These are phyloP conservation scores for Diachasma alloeum DNA, from an alignment of 1,140 invertebrate genomes.

Conservation along the genomic window DNA sequence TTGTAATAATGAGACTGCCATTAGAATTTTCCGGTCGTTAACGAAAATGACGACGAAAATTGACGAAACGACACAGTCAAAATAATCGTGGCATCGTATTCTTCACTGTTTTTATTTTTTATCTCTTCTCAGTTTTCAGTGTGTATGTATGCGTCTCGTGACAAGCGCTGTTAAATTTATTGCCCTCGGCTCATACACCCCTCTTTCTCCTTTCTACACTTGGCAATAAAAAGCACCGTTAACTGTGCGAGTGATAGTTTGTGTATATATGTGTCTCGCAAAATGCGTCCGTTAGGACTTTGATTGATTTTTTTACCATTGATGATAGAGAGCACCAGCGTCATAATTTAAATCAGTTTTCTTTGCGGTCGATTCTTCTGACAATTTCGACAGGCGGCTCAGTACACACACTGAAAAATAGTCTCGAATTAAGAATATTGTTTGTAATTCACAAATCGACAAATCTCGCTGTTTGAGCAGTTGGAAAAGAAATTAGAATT, in stretches of 20 bases:
- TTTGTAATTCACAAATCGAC: not conserved
- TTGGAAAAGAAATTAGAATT: too few species aligned
- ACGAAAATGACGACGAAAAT: not conserved
- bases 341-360: not conserved
- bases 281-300: slow-evolving; percentile 3
- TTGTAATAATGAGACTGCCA: not conserved
- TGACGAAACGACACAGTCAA: slow-evolving; percentile 1
- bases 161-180: slow-evolving; percentile 14
- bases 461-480: too few species aligned
- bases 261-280: slow-evolving; percentile 3
- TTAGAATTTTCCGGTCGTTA: slow-evolving; percentile 8
- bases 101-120: not conserved
- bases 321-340: not conserved
- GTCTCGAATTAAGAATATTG: not conserved
- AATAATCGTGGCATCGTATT: not conserved
- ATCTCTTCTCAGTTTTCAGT: not conserved
- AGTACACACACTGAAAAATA: not conserved
- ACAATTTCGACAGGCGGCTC: not conserved
- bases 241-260: not conserved
- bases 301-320: slow-evolving; percentile 3
- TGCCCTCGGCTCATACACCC: not conserved
- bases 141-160: not conserved
- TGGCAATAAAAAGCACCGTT: slow-evolving; percentile 15
- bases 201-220: slow-evolving; percentile 1
- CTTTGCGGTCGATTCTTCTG: not conserved